Evolutionary conservation across 2,113 vertebrate species (phyloP).

Genomic region (Gnathonemus echidnorhynchus): DNA sequence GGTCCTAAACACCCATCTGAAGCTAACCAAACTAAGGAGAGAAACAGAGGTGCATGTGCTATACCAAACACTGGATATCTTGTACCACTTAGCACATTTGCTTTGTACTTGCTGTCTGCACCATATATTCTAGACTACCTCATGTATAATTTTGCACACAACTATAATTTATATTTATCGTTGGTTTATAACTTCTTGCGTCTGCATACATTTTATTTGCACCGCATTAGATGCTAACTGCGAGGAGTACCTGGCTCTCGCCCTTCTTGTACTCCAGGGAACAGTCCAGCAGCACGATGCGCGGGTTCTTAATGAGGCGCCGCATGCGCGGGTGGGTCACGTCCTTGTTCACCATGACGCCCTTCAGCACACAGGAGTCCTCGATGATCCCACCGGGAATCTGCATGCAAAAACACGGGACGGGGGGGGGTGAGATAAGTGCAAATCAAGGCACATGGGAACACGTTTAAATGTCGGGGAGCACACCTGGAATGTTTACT

Average conservation of each 20-base stretch:
- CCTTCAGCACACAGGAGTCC: slow-evolving; percentile 79
- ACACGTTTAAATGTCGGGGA: background rate
- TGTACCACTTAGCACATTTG: background rate
- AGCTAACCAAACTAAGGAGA: background rate
- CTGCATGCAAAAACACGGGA: slow-evolving; percentile 46
- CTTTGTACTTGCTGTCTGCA: background rate
- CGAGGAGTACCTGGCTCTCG: slow-evolving; percentile 80
- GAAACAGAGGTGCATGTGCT: background rate
- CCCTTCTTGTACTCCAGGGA: slow-evolving; percentile 96
- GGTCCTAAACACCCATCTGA: background rate
- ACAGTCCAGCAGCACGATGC: slow-evolving; percentile 85
- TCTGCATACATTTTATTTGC: background rate
- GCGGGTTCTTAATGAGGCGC: slow-evolving; percentile 77
- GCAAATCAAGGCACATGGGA: background rate
- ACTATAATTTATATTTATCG: background rate
- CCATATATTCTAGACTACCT: background rate
- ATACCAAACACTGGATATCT: background rate
- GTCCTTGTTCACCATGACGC: slow-evolving; percentile 94
- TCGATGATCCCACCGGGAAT: slow-evolving; percentile 88
- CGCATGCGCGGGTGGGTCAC: slow-evolving; percentile 89
- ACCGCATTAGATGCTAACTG: background rate
- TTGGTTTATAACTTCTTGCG: background rate
- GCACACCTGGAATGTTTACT: background rate
- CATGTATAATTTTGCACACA: background rate
- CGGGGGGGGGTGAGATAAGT: background rate